Percentiles rank a stretch among this genome's conserved stretches.
These are phyloP conservation scores for Lophius americanus DNA, from an alignment of 2,797 vertebrate genomes.

Conservation along the genomic window DNA sequence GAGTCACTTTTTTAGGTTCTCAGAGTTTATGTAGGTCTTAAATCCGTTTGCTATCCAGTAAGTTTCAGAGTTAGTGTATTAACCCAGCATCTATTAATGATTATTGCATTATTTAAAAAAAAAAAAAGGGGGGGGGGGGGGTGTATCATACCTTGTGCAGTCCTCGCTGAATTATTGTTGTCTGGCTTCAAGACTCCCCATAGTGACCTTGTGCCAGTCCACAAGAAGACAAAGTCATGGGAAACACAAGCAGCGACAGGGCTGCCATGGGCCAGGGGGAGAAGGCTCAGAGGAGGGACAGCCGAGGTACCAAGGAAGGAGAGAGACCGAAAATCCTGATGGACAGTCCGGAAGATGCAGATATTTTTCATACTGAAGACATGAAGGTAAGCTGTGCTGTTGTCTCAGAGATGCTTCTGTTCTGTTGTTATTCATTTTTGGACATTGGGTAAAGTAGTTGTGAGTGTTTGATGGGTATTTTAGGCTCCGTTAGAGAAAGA, in stretches of 20 bases:
- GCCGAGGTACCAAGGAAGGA: conserved; percentile 89
- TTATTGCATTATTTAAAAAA: neutral
- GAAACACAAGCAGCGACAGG: conserved; percentile 97
- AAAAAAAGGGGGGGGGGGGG: neutral
- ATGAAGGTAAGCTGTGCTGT: conserved; percentile 84
- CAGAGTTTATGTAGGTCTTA: no score
- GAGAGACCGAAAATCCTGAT: conserved; percentile 95
- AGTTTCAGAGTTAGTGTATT: no score
- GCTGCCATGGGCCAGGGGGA: conserved; percentile 89
- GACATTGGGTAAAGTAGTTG: neutral
- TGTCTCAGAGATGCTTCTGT: neutral
- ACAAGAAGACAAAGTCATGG: conserved; percentile 81
- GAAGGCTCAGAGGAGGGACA: conserved; percentile 88
- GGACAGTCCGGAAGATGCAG: conserved; percentile 97
- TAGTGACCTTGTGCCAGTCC: conserved; percentile 51
- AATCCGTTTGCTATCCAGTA: no score
- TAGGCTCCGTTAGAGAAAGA: conserved; percentile 92
- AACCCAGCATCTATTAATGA: conserved; percentile 14
- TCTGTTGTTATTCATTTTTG: neutral
- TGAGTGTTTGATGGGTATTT: conserved; percentile 10
- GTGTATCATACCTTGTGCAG: neutral
- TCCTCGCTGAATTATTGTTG: conserved; percentile 7
- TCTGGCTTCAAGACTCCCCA: conserved; percentile 10
- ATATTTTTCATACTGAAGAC: conserved; percentile 92
- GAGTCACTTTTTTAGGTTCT: no score